Evolutionary conservation across 2,113 vertebrate species (phyloP).

Genomic region (Noturus placidus): DNA sequence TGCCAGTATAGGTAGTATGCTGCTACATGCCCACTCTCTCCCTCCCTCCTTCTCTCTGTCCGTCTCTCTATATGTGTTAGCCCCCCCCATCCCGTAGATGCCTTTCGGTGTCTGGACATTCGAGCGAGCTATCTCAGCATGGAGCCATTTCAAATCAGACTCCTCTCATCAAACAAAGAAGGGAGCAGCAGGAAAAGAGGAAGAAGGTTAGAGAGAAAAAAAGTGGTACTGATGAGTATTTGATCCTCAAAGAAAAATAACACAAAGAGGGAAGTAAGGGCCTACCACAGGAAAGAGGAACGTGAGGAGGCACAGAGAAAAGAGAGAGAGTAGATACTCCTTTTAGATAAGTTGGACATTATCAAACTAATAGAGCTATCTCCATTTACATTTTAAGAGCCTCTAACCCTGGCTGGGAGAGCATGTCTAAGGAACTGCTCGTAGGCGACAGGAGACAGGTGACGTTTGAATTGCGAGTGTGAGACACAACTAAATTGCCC

Average conservation of each 20-base stretch:
- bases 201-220: constrained; percentile 45
- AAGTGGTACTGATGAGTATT: constrained; percentile 49
- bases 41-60: neutral
- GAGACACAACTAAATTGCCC: constrained; percentile 34
- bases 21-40: neutral
- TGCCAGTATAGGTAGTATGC: neutral
- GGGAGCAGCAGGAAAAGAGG: constrained; percentile 44
- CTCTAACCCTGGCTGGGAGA: constrained; percentile 4
- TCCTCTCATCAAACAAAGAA: constrained; percentile 63
- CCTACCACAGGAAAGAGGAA: constrained; percentile 3
- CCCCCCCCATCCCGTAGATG: constrained; percentile 22
- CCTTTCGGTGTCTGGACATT: constrained; percentile 61
- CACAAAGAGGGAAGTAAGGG: constrained; percentile 28
- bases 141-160: constrained; percentile 64
- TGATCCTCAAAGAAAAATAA: constrained; percentile 53
- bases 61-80: neutral
- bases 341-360: constrained; percentile 34
- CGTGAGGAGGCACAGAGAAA: neutral
- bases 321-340: constrained; percentile 39
- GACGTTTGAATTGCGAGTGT: constrained; percentile 2
- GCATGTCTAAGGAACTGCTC: constrained; percentile 38
- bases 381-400: constrained; percentile 40
- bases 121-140: constrained; percentile 62
- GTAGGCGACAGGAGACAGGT: constrained; percentile 7
- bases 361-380: constrained; percentile 35